Evolutionary conservation across 2,888 invertebrate species (phyloP).

Genomic region (Helleia helle): DNA sequence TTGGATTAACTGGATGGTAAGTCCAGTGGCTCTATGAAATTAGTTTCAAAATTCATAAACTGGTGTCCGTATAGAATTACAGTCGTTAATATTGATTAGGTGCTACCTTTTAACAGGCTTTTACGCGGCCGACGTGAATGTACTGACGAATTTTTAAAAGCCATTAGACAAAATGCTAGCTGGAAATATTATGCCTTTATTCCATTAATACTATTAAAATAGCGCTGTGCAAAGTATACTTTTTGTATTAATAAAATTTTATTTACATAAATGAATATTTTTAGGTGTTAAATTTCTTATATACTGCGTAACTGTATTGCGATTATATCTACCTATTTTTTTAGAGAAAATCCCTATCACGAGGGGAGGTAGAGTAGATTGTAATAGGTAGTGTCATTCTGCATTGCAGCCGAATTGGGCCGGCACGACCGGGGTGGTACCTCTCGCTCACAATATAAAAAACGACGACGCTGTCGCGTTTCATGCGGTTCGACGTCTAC

Average conservation of each 20-base stretch:
- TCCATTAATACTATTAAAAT: not conserved
- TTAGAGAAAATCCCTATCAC: too few species aligned
- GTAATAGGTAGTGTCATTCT: too few species aligned
- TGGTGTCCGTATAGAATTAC: not conserved
- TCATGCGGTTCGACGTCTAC: too few species aligned
- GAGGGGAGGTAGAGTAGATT: too few species aligned
- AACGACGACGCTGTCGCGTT: too few species aligned
- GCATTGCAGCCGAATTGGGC: too few species aligned
- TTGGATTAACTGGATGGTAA: too few species aligned
- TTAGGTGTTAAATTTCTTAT: not conserved
- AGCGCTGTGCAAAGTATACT: not conserved
- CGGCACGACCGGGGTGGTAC: too few species aligned
- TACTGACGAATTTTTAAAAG: conserved; percentile 5
- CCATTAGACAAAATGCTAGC: not conserved
- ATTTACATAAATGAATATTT: not conserved
- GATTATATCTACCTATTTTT: too few species aligned
- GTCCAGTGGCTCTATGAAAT: not conserved
- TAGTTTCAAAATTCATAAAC: not conserved
- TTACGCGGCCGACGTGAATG: conserved; percentile 3
- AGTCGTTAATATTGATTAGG: conserved; percentile 8
- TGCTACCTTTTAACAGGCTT: conserved; percentile 8
- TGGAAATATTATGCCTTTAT: not conserved
- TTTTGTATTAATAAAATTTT: not conserved
- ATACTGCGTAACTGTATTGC: too few species aligned
- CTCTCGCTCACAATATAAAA: too few species aligned